These are phyloP conservation scores for Cairina moschata DNA, from an alignment of 2,113 vertebrate genomes.

Conservation along the genomic window DNA sequence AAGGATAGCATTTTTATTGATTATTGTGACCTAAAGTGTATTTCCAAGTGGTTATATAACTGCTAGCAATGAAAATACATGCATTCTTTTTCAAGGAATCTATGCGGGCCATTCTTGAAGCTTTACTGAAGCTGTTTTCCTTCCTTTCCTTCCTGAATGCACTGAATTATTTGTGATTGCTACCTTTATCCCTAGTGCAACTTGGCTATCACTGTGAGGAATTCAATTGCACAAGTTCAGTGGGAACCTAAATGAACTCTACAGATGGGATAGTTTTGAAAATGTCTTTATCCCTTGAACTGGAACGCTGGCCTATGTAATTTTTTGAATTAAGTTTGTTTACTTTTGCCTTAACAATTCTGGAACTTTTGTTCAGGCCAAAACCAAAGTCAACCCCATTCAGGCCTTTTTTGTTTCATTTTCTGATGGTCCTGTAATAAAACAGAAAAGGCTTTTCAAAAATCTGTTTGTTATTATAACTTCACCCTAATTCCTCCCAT, in stretches of 20 bases:
- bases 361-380: conserved; percentile 61
- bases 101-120: neutral
- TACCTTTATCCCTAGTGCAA: neutral
- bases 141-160: neutral
- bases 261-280: conserved; percentile 13
- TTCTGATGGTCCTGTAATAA: conserved; percentile 49
- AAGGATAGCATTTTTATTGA: neutral
- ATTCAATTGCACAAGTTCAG: neutral
- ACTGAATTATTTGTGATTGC: neutral
- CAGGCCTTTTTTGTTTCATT: neutral
- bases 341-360: conserved; percentile 62
- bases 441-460: conserved; percentile 62
- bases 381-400: conserved; percentile 47
- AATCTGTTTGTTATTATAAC: conserved; percentile 66
- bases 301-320: neutral
- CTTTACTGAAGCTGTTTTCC: neutral
- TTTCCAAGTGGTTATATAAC: neutral
- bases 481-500: conserved; percentile 52
- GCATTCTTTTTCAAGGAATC: neutral
- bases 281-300: conserved; percentile 35
- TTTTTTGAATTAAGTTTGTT: conserved; percentile 61
- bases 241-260: conserved; percentile 25
- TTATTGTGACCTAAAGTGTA: neutral
- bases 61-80: neutral
- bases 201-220: neutral